Base-by-base conservation (phyloP, 2,888 invertebrate species). In the Pachydiplax longipennis region DNA sequence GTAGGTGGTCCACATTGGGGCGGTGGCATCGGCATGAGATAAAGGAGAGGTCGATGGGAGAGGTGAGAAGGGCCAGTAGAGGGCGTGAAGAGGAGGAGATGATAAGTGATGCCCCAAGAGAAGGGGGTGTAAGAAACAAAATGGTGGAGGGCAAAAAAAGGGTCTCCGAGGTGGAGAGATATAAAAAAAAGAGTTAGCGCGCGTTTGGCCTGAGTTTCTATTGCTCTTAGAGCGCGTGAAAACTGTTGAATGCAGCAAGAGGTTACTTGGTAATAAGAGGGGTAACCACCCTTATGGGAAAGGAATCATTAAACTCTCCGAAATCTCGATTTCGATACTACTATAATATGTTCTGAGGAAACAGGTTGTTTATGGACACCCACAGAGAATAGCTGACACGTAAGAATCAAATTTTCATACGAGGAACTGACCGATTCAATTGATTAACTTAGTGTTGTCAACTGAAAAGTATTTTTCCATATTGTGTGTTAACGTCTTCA, bases 1-100 rank as follows among this genome's bases (percentile, higher is more conserved):
- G 87, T 58, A 87, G 58, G 61, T 37, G 87, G 87, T 18, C 61
- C 61, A 48, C 31, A 18, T n/a, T 10, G 15, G 31, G 25, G 2
- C 2, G 65, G 22, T 48, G 83, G 83, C 53, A 22, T 53, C 61
- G 87, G 87, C n/a, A 61, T 13, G 58, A 83, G 87, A 87, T 87
- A 87, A 87, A 87, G 87, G 87, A 61, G 61, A 87, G 61, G 87
- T 61, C 61, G 87, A 31, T 25, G 25, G 73, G 73, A 73, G 61
- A 87, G 87, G 87, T 87, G 87, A 87, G 61, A 48, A 37, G 58
- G 83, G 87, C 61, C 87, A 8, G 37, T 37, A 4, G 82, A 31
- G 82, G 82, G 53, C 18, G 48, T 22, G n/a, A n/a, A 25, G 82
- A 25, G 48, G 82, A 12, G 81, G 81, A 35, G 81, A 37, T 82